A percentile compares a stretch with the other conserved stretches of the same genome.
Evolutionary conservation across 2,113 vertebrate species (phyloP).

Genomic region (Amazona vittata): DNA sequence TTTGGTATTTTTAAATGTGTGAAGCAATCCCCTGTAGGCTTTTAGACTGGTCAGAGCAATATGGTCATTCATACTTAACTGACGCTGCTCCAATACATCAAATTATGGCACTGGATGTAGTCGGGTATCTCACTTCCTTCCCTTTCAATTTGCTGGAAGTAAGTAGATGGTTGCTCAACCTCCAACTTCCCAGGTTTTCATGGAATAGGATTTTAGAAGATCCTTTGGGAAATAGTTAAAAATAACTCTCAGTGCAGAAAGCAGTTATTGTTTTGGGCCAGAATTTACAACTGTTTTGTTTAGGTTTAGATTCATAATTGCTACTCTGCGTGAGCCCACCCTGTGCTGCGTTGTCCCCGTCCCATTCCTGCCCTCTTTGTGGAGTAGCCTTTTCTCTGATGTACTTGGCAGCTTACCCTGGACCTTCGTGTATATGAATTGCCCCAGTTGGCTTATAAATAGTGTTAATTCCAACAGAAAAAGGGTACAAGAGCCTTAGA

Average conservation of each 20-base stretch:
- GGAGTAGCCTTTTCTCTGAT: not conserved
- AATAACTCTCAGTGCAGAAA: not conserved
- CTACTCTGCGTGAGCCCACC: not conserved
- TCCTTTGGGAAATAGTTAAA: not conserved
- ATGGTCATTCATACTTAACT: slow-evolving; percentile 46
- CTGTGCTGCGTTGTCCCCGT: not conserved
- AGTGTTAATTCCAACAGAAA: not conserved
- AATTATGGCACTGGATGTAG: not conserved
- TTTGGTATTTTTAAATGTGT: not conserved
- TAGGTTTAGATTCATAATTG: not conserved
- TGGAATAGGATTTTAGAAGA: not conserved
- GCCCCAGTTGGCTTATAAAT: not conserved
- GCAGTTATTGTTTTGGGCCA: not conserved
- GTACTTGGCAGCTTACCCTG: not conserved
- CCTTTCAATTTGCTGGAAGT: slow-evolving; percentile 6
- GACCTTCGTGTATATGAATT: not conserved
- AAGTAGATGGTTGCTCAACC: not conserved
- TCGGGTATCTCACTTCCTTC: slow-evolving; percentile 42
- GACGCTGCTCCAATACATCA: not conserved
- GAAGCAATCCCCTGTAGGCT: slow-evolving; percentile 20
- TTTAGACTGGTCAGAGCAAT: not conserved
- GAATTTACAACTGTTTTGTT: not conserved
- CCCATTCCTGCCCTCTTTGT: not conserved
- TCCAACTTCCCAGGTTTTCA: not conserved
- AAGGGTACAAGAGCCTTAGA: not conserved